Conservation (phyloP, 2,113 vertebrate genomes). For the Holacanthus passer region DNA sequence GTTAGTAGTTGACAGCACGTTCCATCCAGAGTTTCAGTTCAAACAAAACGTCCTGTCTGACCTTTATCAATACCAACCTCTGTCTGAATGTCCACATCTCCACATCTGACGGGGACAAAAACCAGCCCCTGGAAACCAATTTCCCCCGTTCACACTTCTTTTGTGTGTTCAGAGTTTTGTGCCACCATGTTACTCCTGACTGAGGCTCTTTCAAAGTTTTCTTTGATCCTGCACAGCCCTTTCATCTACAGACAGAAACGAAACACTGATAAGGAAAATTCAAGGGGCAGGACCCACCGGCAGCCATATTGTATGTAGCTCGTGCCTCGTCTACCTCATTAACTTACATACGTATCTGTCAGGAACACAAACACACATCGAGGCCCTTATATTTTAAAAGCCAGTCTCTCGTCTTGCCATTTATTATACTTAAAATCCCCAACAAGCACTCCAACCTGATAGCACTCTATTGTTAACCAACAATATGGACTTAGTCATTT, state of each 20-base stretch:
- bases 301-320: neutral
- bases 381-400: neutral
- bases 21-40: neutral
- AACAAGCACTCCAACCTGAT: neutral
- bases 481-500: neutral
- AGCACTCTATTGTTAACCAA: neutral
- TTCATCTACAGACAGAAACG: neutral
- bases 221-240: neutral
- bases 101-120: neutral
- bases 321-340: neutral
- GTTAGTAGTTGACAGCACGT: neutral
- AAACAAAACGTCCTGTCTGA: neutral
- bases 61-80: neutral
- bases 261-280: slow-evolving; percentile 2
- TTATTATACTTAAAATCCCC: neutral
- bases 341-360: neutral
- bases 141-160: neutral
- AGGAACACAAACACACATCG: neutral
- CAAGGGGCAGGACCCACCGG: neutral
- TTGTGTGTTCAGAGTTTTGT: slow-evolving; percentile 6
- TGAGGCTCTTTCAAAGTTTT: neutral
- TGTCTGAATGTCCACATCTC: neutral
- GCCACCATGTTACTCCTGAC: neutral
- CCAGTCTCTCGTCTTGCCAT: neutral
- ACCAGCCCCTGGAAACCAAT: neutral